These are phyloP conservation scores for Chesias legatella DNA, from an alignment of 2,888 invertebrate genomes.

Conservation along the genomic window DNA sequence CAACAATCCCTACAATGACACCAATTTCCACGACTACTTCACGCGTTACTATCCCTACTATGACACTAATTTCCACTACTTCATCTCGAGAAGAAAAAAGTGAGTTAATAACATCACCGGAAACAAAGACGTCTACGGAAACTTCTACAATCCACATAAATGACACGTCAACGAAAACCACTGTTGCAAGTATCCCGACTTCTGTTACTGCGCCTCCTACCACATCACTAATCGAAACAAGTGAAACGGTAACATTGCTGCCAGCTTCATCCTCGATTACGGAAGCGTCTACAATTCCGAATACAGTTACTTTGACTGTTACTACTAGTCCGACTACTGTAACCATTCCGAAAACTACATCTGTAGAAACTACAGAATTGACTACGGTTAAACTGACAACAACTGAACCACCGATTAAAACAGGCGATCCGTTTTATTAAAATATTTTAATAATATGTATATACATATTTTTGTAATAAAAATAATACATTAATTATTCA, in stretches of 20 bases:
- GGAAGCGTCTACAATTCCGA: background rate
- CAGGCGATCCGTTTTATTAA: constrained; percentile 19
- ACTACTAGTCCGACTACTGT: background rate
- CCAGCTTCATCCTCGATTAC: too few relatives aligned
- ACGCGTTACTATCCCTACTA: background rate
- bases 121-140: too few relatives aligned
- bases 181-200: too few relatives aligned
- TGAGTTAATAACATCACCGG: too few relatives aligned
- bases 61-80: background rate
- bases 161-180: too few relatives aligned
- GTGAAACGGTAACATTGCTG: too few relatives aligned
- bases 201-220: background rate
- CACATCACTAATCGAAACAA: too few relatives aligned
- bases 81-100: too few relatives aligned
- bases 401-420: constrained; percentile 1
- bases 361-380: background rate
- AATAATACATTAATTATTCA: too few relatives aligned
- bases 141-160: too few relatives aligned
- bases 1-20: too few relatives aligned
- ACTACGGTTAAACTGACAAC: background rate
- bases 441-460: background rate
- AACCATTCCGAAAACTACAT: background rate
- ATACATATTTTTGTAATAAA: background rate
- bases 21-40: background rate
- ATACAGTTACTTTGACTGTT: background rate